Base-by-base conservation (phyloP, 2,888 invertebrate species). In the Monochamus alternatus region DNA sequence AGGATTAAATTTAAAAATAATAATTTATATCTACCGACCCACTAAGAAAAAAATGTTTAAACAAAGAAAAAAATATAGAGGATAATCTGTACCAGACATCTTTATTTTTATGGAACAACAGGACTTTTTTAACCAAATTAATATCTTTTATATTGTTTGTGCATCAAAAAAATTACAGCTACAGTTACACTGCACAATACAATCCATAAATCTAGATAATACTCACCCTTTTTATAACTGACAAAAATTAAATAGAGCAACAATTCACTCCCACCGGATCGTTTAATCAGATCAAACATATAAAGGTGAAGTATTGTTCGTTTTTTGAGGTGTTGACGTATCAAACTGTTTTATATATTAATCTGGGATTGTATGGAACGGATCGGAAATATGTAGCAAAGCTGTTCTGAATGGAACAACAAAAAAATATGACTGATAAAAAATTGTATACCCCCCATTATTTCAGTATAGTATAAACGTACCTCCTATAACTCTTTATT, bases 201-300 rank as follows among this genome's bases (percentile, higher is more conserved):
- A 71, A 47, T 69, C 52, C 52, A 67, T 74, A 81, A 82, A 82
- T 81, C 80, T 77, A 82, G 84, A 83, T 83, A 82, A 81, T 75
- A 79, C 81, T 81, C 79, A 78, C 80, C 82, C 80, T 80, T 80
- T 83, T 81, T 78, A 83, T 80, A 76, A 77, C 82, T 82, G 84
- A 84, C 84, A 83, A 73, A 77, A 83, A 84, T 83, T 84, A 83
- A 84, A 82, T 79, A 80, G 77, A 79, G 82, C 78, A 80, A 83
- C 83, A 81, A 83, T 82, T 83, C 84, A 84, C 83, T 83, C 83
- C 83, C 81, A 84, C 82, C 60, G 64, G 74, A 75, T 78, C 72
- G 64, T 73, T 58, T 64, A 71, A 77, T 76, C 79, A 68, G 71
- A 75, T 78, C 64, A 55, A 59, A 64, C 31, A 22, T 22, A 38